Conservation (phyloP, 2,888 invertebrate species). For the Platyscelio sp. region DNA sequence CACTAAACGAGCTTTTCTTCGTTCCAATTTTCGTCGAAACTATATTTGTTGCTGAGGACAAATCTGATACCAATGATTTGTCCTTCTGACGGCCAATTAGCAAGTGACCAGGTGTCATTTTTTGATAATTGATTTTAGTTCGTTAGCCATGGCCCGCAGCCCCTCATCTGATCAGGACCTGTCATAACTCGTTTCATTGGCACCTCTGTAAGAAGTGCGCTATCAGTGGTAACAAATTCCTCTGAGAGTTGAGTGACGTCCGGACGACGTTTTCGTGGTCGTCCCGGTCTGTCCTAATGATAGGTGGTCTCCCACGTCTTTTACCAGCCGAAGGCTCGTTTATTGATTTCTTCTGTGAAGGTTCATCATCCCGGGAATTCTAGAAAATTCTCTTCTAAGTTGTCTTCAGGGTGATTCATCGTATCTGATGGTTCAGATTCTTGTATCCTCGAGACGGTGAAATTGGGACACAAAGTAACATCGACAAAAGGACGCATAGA, state of each 20-base stretch:
- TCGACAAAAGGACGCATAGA: too few relatives aligned
- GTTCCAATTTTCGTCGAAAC: neutral
- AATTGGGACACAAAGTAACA: too few relatives aligned
- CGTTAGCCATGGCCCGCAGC: neutral
- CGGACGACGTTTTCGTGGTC: neutral
- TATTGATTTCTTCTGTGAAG: too few relatives aligned
- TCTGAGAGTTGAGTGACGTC: too few relatives aligned
- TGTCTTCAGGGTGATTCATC: neutral
- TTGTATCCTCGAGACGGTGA: too few relatives aligned
- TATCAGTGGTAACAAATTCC: neutral
- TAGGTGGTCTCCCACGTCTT: conserved; percentile 3
- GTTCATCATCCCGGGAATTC: too few relatives aligned
- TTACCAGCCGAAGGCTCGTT: neutral
- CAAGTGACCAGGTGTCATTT: neutral
- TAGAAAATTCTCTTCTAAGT: neutral
- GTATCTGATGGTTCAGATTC: too few relatives aligned
- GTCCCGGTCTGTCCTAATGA: neutral
- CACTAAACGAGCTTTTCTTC: too few relatives aligned
- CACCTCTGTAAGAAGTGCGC: conserved; percentile 13
- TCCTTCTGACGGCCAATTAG: neutral
- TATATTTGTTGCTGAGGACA: too few relatives aligned
- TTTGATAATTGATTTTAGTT: conserved; percentile 6
- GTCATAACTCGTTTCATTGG: neutral
- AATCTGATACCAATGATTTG: too few relatives aligned
- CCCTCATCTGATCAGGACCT: too few relatives aligned